A percentile compares a stretch with the other conserved stretches of the same genome.
phyloP scores from a whole-genome alignment of 1,140 invertebrate species.

The Caerostris darwini region DNA sequence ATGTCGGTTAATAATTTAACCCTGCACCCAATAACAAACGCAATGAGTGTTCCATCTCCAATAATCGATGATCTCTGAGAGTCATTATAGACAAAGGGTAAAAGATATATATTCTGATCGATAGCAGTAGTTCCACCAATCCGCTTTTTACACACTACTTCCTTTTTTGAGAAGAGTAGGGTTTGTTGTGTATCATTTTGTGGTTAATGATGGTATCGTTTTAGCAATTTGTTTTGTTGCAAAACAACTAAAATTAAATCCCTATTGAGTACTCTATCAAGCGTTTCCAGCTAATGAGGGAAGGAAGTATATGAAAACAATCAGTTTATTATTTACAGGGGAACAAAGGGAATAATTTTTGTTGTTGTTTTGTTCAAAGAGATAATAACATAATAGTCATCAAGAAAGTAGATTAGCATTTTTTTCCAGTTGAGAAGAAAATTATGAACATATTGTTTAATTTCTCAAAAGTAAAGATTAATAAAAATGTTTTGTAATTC shows the following conservation, averaged over 20 bases:
- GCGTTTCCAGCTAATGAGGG: too few species aligned
- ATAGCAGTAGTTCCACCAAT: not conserved
- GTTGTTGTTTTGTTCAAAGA: too few species aligned
- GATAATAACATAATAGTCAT: too few species aligned
- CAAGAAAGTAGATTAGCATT: too few species aligned
- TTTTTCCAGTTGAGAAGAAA: too few species aligned
- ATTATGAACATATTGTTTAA: too few species aligned
- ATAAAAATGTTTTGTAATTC: too few species aligned
- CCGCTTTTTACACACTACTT: not conserved
- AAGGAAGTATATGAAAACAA: too few species aligned
- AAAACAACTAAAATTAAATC: not conserved
- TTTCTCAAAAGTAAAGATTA: too few species aligned
- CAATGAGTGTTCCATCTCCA: conserved; percentile 17
- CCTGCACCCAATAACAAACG: conserved; percentile 40
- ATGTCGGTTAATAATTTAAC: conserved; percentile 61
- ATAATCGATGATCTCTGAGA: not conserved
- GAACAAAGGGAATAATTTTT: too few species aligned
- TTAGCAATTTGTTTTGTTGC: not conserved
- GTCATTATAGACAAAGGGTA: conserved; percentile 60
- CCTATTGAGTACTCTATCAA: not conserved
- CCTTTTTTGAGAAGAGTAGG: not conserved
- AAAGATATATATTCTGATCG: conserved; percentile 37
- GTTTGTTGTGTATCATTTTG: not conserved
- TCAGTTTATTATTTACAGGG: too few species aligned
- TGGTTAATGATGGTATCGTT: not conserved